These are phyloP conservation scores for Microctonus brassicae DNA, from an alignment of 2,888 invertebrate species.

Conservation along the genomic window DNA sequence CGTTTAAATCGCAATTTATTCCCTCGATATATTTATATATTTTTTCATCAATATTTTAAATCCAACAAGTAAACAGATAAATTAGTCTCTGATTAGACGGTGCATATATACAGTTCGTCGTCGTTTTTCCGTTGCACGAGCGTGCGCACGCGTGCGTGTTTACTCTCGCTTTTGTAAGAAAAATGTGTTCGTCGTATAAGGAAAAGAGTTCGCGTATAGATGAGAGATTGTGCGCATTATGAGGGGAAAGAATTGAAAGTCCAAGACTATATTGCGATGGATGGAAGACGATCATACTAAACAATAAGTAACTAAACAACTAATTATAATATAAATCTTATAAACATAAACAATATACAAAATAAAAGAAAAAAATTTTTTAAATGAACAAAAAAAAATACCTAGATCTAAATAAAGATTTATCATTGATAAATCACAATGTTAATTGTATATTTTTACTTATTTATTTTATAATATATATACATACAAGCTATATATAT, in stretches of 20 bases:
- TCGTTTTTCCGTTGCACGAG: conserved; percentile 34
- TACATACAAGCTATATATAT: background rate
- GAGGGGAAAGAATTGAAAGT: conserved; percentile 43
- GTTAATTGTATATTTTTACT: conserved; percentile 20
- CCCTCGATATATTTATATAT: background rate
- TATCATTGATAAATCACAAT: conserved; percentile 14
- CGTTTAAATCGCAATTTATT: no score
- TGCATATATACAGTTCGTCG: conserved; percentile 37
- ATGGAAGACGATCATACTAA: conserved; percentile 42
- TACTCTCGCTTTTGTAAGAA: conserved; percentile 49
- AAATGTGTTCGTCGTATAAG: conserved; percentile 44
- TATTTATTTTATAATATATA: background rate
- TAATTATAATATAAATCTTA: conserved; percentile 1
- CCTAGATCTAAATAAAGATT: background rate
- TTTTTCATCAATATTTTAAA: conserved; percentile 3
- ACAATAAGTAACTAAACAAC: conserved; percentile 27
- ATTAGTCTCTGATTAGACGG: conserved; percentile 47
- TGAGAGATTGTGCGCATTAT: conserved; percentile 40
- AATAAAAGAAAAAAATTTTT: no score
- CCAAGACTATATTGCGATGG: conserved; percentile 30
- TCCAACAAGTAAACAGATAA: conserved; percentile 40
- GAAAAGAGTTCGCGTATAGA: conserved; percentile 37
- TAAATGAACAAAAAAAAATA: conserved; percentile 8
- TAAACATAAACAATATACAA: no score
- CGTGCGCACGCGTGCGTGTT: conserved; percentile 37